Evolutionary conservation across 2,797 vertebrate genomes (phyloP), one percentile per base, ranked within the genome.

Genomic region (Miopithecus talapoin): DNA sequence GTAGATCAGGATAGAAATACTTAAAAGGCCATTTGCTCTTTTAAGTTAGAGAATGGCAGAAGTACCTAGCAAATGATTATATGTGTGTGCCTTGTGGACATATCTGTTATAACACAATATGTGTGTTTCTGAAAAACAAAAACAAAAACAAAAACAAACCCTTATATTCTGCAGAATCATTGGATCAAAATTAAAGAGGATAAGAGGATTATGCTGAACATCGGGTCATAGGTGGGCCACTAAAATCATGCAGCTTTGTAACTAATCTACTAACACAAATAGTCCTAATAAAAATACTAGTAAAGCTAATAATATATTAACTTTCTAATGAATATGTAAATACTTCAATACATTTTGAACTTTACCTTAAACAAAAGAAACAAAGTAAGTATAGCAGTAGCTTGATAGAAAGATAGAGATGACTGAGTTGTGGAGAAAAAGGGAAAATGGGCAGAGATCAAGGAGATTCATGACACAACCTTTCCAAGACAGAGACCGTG

Each of bases 381-480:
- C 33, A 33, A 85, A 39, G 5, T 21, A 53, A 57, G 9, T 28
- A 46, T 19, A 22, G 13, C 1, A 19, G 0, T 64, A 55, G 36
- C 26, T 81, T 81, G 57, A 55, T 13, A 19, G 70, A 39, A 85
- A 92, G 28, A 12, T 50, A 48, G 39, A 87, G 26, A 36, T 50
- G 30, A n/a, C 26, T 61, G 59, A 36, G 21, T 46, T 85, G 30
- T 74, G 10, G 11, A 39, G 48, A n/a, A 59, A 93, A 39, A 19
- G 13, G 1, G 1, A 48, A 76, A 87, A 55, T 55, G 28, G 8
- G 50, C 12, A 68, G 64, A 92, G 43, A 61, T 61, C 26, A 85
- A 61, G 36, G 19, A 53, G 4, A 80, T 0, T 5, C 14, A 24
- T 4, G 3, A 4, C 33, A 50, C 8, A 91, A 2, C 0, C 1